Base-by-base conservation (phyloP, 2,888 invertebrate species). In the Harpalus rubripes region DNA sequence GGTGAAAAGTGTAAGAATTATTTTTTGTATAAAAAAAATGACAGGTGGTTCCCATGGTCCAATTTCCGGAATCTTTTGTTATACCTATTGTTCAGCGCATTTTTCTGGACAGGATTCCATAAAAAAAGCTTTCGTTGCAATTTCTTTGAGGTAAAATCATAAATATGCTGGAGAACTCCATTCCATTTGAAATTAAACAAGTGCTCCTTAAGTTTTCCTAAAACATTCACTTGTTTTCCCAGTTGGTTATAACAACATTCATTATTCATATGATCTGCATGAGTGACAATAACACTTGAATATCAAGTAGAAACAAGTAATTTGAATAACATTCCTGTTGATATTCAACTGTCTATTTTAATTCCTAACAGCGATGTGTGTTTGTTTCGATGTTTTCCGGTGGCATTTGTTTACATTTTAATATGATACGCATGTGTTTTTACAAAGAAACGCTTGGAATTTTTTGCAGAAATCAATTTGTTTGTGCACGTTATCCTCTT, bases 281-380 rank as follows among this genome's bases (percentile, higher is more conserved):
- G 68, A 68, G 32, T 26, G 68, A 68, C 68, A 10, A 68, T 68
- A 68, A 68, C 68, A 68, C 32, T 26, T 68, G 68, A 68, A 68
- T 68, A 68, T 68, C 68, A 68, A 68, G 68, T 68, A 68, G 59
- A 59, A 59, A 15, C 59, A 59, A 68, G 68, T 26, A 32, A 68
- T 68, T 68, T 68, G 68, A 68, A 68, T 68, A 68, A 68, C 32
- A 68, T 68, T 39, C 68, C 26, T 12, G 68, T 68, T 68, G 68
- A 68, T 68, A 68, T 68, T 68, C 68, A 68, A 68, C 32, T 68
- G 39, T 68, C 39, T 68, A 32, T 63, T 68, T 68, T 68, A 68
- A 68, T 68, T 68, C 32, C 68, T 39, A 68, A 26, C 7, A 32
- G 39, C 68, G 44, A 52, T 52, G 44, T 7, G 44, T 52, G 32